A percentile compares a stretch with the other conserved stretches of the same genome.
Evolutionary conservation across 2,888 invertebrate genomes (phyloP).

Genomic region (Leptinotarsa peninsularis): DNA sequence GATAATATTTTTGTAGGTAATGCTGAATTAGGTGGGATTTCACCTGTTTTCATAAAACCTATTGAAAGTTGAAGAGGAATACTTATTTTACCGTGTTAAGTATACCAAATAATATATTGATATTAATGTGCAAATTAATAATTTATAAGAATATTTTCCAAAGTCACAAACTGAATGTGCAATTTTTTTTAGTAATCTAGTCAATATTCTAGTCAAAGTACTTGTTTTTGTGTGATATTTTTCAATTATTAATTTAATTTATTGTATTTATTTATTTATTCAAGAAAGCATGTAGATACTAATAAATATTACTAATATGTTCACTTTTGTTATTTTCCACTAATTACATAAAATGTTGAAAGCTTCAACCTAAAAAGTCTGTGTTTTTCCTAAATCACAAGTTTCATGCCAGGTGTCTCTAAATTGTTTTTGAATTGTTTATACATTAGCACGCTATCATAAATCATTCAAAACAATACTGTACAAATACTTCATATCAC

Average conservation of each 20-base stretch:
- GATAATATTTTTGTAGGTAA: neutral
- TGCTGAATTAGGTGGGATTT: neutral
- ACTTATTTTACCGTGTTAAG: neutral
- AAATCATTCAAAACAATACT: too few relatives aligned
- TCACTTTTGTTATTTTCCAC: neutral
- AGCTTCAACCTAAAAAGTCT: neutral
- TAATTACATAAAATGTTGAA: neutral
- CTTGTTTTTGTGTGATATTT: slow-evolving; percentile 45
- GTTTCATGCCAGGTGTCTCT: too few relatives aligned
- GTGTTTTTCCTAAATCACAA: too few relatives aligned
- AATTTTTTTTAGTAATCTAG: slow-evolving; percentile 23
- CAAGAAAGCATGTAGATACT: slow-evolving; percentile 37
- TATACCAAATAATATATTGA: neutral
- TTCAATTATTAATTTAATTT: slow-evolving; percentile 37
- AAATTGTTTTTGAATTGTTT: too few relatives aligned
- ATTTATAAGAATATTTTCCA: slow-evolving; percentile 5
- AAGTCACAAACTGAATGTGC: slow-evolving; percentile 27
- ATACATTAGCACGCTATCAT: too few relatives aligned
- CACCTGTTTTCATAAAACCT: neutral
- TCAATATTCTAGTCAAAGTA: slow-evolving; percentile 44
- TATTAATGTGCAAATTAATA: neutral
- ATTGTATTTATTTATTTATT: slow-evolving; percentile 46
- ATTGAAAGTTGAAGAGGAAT: slow-evolving; percentile 5
- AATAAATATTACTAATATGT: slow-evolving; percentile 39
- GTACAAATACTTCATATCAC: too few relatives aligned